Conservation (phyloP, 2,113 vertebrate genomes). For the Triplophysa siluroides region DNA sequence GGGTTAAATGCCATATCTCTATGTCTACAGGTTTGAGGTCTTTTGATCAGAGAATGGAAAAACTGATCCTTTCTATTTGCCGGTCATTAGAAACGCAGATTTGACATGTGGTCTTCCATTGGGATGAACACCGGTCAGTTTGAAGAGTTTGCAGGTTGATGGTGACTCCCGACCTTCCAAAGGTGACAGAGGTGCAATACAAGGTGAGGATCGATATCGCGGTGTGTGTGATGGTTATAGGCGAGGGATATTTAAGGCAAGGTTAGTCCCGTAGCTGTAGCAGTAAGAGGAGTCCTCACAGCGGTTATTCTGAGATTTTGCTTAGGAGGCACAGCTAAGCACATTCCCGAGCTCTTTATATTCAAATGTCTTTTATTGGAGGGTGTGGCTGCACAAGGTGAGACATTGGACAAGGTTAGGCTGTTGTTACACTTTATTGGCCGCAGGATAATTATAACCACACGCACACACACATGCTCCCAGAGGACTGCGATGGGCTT, state of each 20-base stretch:
- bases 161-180: background rate
- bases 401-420: conserved; percentile 71
- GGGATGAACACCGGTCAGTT: conserved; percentile 10
- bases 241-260: conserved; percentile 54
- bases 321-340: conserved; percentile 76
- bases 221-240: conserved; percentile 47
- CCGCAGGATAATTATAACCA: conserved; percentile 71
- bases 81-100: too few species aligned
- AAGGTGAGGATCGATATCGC: conserved; percentile 54
- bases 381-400: conserved; percentile 71
- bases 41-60: too few species aligned
- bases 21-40: too few species aligned
- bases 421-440: conserved; percentile 77
- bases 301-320: conserved; percentile 68
- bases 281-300: conserved; percentile 57
- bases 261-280: conserved; percentile 36
- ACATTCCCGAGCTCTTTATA: conserved; percentile 68
- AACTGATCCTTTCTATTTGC: too few species aligned
- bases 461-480: conserved; percentile 54
- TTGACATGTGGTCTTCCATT: background rate
- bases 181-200: conserved; percentile 39
- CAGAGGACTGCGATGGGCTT: conserved; percentile 39
- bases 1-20: background rate
- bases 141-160: conserved; percentile 13
- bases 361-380: conserved; percentile 66